phyloP scores from a whole-genome alignment of 2,113 vertebrate species.

The Bos javanicus region DNA sequence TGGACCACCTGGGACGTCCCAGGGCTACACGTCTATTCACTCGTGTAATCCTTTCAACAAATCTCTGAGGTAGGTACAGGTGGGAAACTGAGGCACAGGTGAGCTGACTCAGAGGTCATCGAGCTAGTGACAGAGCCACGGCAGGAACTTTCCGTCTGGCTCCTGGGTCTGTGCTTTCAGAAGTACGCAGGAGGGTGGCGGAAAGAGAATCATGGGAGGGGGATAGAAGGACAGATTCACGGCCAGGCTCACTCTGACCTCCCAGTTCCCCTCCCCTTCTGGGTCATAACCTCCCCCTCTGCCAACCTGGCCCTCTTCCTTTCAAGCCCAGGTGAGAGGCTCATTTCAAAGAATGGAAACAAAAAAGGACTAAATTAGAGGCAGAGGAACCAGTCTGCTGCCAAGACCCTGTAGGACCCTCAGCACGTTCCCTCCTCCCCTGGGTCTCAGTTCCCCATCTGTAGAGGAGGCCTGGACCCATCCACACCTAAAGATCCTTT shows the following conservation, averaged over 20 bases:
- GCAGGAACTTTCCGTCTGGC: accelerated
- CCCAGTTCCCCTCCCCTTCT: neutral
- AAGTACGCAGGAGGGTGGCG: accelerated
- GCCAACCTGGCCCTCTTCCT: neutral
- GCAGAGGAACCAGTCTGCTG: neutral
- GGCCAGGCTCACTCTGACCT: neutral
- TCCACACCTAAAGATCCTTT: neutral
- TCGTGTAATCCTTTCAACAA: neutral
- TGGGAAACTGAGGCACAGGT: constrained; percentile 1
- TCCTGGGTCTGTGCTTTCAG: neutral
- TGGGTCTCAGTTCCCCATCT: neutral
- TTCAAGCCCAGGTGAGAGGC: neutral
- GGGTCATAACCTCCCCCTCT: neutral
- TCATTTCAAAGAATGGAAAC: neutral
- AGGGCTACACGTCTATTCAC: neutral
- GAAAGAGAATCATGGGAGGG: accelerated
- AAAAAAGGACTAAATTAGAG: neutral
- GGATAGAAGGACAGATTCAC: neutral
- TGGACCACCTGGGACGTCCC: neutral
- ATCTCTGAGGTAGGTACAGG: neutral
- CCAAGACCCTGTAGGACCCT: neutral
- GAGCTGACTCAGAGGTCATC: neutral
- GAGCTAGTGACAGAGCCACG: neutral
- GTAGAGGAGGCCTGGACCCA: neutral
- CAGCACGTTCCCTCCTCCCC: neutral